These are phyloP conservation scores for Cylindroiulus punctatus DNA, from an alignment of 2,888 invertebrate species.

Conservation along the genomic window DNA sequence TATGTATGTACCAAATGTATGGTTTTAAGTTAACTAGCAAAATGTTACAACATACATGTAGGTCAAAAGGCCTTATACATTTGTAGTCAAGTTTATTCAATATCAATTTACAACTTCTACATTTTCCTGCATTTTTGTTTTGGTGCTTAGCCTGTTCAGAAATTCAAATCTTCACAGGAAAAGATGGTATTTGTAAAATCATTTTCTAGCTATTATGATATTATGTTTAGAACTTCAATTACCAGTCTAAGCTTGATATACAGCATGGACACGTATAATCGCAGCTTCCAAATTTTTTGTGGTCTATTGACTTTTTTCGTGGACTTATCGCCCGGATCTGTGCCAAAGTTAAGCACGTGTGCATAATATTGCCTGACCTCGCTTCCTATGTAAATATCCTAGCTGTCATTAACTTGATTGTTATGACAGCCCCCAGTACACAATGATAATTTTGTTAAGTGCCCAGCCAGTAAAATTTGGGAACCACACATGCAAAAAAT, in stretches of 20 bases:
- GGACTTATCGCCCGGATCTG: background rate
- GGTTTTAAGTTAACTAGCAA: too few species aligned
- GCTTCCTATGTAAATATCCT: slow-evolving; percentile 35
- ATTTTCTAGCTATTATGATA: background rate
- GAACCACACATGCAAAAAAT: slow-evolving; percentile 8
- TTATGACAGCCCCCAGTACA: slow-evolving; percentile 36
- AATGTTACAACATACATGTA: too few species aligned
- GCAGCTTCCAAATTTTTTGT: background rate
- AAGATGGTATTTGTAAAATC: background rate
- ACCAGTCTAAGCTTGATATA: background rate
- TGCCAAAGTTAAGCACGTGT: slow-evolving; percentile 42
- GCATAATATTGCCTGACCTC: slow-evolving; percentile 23
- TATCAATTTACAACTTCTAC: too few species aligned
- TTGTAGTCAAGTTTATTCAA: too few species aligned
- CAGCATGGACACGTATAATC: background rate
- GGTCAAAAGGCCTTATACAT: too few species aligned
- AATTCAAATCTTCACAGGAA: too few species aligned
- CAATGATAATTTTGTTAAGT: slow-evolving; percentile 42
- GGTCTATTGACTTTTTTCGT: background rate
- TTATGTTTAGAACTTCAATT: background rate
- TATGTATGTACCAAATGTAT: too few species aligned
- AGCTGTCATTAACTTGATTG: slow-evolving; percentile 34
- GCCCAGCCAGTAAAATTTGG: background rate
- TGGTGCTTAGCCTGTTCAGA: too few species aligned
- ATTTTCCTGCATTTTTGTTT: too few species aligned